These are phyloP conservation scores for Platycheirus albimanus DNA, from an alignment of 2,888 invertebrate genomes.

Conservation along the genomic window DNA sequence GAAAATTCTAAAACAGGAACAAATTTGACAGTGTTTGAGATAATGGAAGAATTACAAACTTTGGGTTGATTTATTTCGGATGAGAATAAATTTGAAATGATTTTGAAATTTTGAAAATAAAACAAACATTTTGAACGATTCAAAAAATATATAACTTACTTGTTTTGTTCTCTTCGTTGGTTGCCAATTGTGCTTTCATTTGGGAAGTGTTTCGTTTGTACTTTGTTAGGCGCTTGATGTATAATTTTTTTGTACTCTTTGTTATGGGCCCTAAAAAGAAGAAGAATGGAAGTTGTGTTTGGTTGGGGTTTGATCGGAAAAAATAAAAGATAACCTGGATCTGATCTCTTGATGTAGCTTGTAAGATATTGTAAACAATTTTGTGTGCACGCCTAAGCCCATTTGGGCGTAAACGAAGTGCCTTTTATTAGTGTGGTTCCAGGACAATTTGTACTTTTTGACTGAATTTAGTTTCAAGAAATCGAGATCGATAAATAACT, in stretches of 20 bases:
- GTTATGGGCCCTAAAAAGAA: conserved; percentile 91
- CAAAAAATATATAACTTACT: conserved; percentile 59
- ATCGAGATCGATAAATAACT: too few relatives aligned
- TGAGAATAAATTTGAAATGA: conserved; percentile 16
- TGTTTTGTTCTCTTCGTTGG: conserved; percentile 50
- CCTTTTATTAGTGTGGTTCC: too few relatives aligned
- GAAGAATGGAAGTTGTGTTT: too few relatives aligned
- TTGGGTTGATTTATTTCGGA: conserved; percentile 10
- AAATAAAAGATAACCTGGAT: too few relatives aligned
- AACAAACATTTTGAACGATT: conserved; percentile 75
- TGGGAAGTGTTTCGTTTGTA: conserved; percentile 82
- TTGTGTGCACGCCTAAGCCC: too few relatives aligned
- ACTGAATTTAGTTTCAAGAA: too few relatives aligned
- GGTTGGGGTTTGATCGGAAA: too few relatives aligned
- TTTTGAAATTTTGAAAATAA: conserved; percentile 31
- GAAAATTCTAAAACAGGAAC: conserved; percentile 85
- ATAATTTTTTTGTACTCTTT: conserved; percentile 89
- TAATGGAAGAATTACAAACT: conserved; percentile 22
- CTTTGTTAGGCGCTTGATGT: conserved; percentile 88
- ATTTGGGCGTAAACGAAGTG: too few relatives aligned
- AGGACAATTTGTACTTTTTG: too few relatives aligned
- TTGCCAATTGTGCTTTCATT: conserved; percentile 70
- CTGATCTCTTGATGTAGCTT: too few relatives aligned
- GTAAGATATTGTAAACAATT: too few relatives aligned
- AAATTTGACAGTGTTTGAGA: not conserved